Base-by-base conservation (phyloP, 2,113 vertebrate genomes). In the Glaucomys volans region DNA sequence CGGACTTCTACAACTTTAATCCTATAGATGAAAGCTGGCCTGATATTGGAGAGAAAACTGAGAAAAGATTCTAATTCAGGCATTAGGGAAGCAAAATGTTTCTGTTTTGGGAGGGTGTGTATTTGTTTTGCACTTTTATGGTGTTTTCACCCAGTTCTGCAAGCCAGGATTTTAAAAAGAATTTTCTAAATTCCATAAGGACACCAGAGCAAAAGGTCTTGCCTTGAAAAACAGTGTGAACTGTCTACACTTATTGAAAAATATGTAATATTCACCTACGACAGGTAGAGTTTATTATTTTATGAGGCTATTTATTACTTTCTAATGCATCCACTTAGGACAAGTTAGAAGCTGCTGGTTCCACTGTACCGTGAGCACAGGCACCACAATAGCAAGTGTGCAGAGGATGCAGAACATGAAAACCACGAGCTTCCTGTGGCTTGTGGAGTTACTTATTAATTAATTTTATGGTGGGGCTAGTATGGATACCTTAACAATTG, bases 391-490 rank as follows among this genome's bases (percentile, higher is more conserved):
- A 57, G 54, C 7, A 57, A 57, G 35, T 14, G 37, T 35, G 86
- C 88, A 97, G 91, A 97, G 95, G 95, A 40, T 96, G 95, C 76
- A 42, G 94, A 75, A 87, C 81, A 59, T 84, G 10, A 84, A 6
- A 83, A 94, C 74, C 96, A 11, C 90, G 59, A 9, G 67, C 94
- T 47, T 97, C 90, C 81, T 16, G 17, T 57, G 90, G 96, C 83
- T 71, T 93, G 2, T 0, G 86, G 96, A 96, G 84, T 93, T 97
- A 92, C 95, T 98, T 98, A 98, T 95, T 97, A 80, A 97, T 97
- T 97, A 84, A 97, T 92, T 89, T 97, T 97, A 97, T 57, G 67
- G 22, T 81, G 96, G 93, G 82, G n/a, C 80, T 90, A 57, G 69
- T 35, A 24, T 42, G 93, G 87, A 44, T 30, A 83, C 69, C 92